Conservation (phyloP, 2,113 vertebrate species). For the Scolopax mira region DNA sequence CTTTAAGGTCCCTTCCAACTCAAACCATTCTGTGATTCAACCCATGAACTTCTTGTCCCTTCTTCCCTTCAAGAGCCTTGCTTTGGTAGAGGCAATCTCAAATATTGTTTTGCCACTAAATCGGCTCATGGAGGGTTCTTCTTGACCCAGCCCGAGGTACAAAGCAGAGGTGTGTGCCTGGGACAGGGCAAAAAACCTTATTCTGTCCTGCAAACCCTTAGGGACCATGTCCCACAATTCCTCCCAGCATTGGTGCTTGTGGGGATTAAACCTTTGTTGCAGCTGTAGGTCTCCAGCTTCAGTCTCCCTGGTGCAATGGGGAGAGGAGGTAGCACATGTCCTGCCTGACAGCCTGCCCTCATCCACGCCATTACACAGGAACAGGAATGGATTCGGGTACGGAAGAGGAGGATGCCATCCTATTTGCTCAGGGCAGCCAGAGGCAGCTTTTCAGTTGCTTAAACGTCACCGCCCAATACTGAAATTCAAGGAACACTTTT, state of each 20-base stretch:
- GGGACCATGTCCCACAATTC: fast-evolving
- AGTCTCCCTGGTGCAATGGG: not conserved
- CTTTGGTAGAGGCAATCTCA: not conserved
- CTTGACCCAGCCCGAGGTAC: fast-evolving
- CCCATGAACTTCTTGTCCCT: fast-evolving
- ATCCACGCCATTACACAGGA: fast-evolving
- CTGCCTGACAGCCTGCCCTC: not conserved
- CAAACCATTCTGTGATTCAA: not conserved
- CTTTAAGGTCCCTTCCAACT: not conserved
- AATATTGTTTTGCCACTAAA: not conserved
- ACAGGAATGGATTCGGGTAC: not conserved
- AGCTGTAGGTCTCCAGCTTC: not conserved
- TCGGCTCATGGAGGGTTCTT: fast-evolving
- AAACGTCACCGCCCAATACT: not conserved
- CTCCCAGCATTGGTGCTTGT: fast-evolving
- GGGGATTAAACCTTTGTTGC: not conserved
- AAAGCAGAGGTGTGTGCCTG: not conserved
- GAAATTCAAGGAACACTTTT: not conserved
- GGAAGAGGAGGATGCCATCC: not conserved
- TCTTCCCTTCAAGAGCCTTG: not conserved
- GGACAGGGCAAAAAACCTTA: fast-evolving
- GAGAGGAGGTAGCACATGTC: not conserved
- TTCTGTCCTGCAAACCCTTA: no score
- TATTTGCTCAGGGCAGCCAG: not conserved
- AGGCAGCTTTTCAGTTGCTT: not conserved